Conservation (phyloP, 2,888 invertebrate species). For the Eupithecia subumbrata region DNA sequence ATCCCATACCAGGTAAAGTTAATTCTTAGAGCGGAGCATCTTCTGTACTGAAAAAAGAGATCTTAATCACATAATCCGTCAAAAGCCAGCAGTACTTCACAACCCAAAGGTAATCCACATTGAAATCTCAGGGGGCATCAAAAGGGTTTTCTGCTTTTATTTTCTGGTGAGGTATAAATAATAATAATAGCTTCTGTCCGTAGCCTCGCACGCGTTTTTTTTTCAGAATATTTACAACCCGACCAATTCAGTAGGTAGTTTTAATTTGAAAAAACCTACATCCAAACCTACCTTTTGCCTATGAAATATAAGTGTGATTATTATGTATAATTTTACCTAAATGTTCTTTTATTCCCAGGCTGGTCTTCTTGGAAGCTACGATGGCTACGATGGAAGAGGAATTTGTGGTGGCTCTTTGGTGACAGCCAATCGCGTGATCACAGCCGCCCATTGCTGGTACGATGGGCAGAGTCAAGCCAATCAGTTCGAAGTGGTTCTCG, state of each 20-base stretch:
- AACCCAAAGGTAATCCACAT: neutral
- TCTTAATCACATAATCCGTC: neutral
- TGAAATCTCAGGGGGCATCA: neutral
- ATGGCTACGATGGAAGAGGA: conserved; percentile 42
- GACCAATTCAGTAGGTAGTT: neutral
- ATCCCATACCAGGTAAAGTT: conserved; percentile 13
- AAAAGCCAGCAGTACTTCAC: neutral
- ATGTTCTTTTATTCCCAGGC: conserved; percentile 41
- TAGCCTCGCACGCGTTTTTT: neutral
- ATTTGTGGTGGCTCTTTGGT: conserved; percentile 67
- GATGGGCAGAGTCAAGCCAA: neutral
- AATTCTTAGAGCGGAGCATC: neutral
- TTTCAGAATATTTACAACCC: neutral
- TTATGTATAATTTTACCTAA: neutral
- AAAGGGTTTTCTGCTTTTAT: neutral
- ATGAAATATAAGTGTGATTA: neutral
- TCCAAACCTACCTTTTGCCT: too few relatives aligned
- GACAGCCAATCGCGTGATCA: conserved; percentile 48
- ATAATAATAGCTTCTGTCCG: neutral
- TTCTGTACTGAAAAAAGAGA: neutral
- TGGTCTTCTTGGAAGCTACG: conserved; percentile 49
- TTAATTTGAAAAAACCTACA: too few relatives aligned
- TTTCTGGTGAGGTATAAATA: neutral
- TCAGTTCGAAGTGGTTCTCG: conserved; percentile 1
- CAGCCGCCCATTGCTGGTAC: conserved; percentile 56